A percentile compares a stretch with the other conserved stretches of the same genome.
These are phyloP conservation scores for Chascanopsetta lugubris DNA, from an alignment of 2,113 vertebrate genomes.

Conservation along the genomic window DNA sequence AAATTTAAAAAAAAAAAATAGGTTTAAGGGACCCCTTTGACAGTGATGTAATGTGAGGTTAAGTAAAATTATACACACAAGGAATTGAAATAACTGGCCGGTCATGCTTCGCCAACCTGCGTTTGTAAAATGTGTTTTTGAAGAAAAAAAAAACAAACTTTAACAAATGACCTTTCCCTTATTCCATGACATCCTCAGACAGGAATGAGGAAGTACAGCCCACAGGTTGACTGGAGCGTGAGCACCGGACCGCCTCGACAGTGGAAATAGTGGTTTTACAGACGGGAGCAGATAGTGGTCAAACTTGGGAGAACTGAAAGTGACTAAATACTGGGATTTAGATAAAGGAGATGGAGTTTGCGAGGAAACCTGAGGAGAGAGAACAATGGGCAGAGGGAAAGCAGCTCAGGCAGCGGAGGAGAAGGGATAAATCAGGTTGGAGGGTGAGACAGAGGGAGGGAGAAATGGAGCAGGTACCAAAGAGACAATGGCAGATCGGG, in stretches of 20 bases:
- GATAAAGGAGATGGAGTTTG: neutral
- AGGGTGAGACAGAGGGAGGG: constrained; percentile 19
- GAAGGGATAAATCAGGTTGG: constrained; percentile 15
- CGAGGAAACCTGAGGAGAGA: neutral
- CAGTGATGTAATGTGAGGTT: too few relatives aligned
- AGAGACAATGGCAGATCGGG: constrained; percentile 28
- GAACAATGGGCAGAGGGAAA: constrained; percentile 17
- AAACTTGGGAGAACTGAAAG: neutral
- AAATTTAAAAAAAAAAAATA: too few relatives aligned
- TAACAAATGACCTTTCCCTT: too few relatives aligned
- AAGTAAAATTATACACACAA: too few relatives aligned
- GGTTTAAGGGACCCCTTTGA: too few relatives aligned
- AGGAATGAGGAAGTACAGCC: too few relatives aligned
- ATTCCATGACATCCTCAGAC: too few relatives aligned
- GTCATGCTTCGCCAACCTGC: too few relatives aligned
- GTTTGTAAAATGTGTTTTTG: too few relatives aligned
- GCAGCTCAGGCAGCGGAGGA: constrained; percentile 7
- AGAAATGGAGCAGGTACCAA: constrained; percentile 31
- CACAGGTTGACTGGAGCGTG: neutral
- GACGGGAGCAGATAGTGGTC: neutral
- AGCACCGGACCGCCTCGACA: neutral
- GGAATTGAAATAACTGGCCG: too few relatives aligned
- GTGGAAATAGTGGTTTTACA: neutral
- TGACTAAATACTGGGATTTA: too few relatives aligned
- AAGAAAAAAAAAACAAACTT: too few relatives aligned